Evolutionary conservation across 1,140 invertebrate species (phyloP).

Genomic region (Ostrea denselamellosa): DNA sequence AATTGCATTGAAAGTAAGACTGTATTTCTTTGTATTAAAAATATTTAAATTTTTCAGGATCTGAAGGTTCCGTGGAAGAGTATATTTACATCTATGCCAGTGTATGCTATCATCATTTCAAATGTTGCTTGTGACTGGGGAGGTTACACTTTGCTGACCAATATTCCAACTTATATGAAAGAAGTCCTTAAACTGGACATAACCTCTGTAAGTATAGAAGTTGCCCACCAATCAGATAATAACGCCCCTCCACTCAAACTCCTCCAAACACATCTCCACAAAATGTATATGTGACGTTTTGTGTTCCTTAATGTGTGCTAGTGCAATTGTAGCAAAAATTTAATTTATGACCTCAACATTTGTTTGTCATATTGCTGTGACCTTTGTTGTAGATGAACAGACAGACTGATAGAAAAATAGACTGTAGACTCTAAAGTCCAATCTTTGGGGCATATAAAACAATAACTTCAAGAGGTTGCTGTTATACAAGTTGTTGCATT

Average conservation of each 20-base stretch:
- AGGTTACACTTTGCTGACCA: slow-evolving; percentile 87
- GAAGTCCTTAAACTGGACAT: slow-evolving; percentile 79
- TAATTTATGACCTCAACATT: too few species aligned
- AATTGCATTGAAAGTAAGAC: too few species aligned
- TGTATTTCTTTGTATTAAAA: too few species aligned
- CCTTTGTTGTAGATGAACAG: too few species aligned
- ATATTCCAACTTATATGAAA: slow-evolving; percentile 79
- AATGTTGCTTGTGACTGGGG: slow-evolving; percentile 99
- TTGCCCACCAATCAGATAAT: too few species aligned
- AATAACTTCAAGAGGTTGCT: too few species aligned
- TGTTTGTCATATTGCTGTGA: too few species aligned
- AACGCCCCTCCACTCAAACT: background rate
- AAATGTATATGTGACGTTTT: background rate
- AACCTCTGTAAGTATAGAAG: slow-evolving; percentile 70
- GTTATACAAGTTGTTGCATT: too few species aligned
- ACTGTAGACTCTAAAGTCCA: too few species aligned
- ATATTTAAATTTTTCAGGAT: slow-evolving; percentile 55
- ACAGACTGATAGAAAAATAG: too few species aligned
- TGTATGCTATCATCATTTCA: slow-evolving; percentile 98
- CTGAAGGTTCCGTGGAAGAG: slow-evolving; percentile 92
- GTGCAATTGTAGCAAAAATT: too few species aligned
- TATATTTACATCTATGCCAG: slow-evolving; percentile 96
- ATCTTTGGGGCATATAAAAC: too few species aligned
- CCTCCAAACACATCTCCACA: background rate
- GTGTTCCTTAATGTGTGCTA: background rate